Conservation (phyloP, 2,888 invertebrate species). For the Fragum sueziense region DNA sequence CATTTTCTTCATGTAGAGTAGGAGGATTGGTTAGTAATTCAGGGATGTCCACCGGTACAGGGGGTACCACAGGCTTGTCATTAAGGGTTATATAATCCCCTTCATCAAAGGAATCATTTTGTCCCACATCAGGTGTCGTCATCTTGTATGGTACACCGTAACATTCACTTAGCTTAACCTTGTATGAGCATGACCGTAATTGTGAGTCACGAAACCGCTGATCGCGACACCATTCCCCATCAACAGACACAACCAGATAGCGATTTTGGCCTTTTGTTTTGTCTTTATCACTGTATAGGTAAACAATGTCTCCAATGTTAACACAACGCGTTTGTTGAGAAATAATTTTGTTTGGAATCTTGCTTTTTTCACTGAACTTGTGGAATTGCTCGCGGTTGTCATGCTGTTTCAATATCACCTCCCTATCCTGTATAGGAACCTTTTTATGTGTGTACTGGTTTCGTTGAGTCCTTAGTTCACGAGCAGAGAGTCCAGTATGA, state of each 20-base stretch:
- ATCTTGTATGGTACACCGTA: not conserved
- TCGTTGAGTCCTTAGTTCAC: conserved; percentile 61
- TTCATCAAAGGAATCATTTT: not conserved
- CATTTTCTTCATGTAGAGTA: not conserved
- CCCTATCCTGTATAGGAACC: conserved; percentile 13
- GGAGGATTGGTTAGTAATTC: not conserved
- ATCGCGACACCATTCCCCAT: conserved; percentile 21
- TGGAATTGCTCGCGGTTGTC: not conserved
- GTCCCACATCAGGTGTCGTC: not conserved
- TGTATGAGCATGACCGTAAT: conserved; percentile 12
- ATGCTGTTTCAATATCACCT: conserved; percentile 2
- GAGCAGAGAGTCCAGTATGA: conserved; percentile 49
- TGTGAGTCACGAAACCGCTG: conserved; percentile 15
- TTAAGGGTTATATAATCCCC: not conserved
- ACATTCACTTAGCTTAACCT: conserved; percentile 15
- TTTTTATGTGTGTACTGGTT: conserved; percentile 56
- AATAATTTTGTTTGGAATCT: no score
- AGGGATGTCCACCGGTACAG: not conserved
- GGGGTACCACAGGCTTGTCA: not conserved
- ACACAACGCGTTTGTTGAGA: not conserved
- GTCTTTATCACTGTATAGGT: conserved; percentile 5
- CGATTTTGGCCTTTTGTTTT: not conserved
- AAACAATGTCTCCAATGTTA: conserved; percentile 7
- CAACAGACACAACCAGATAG: conserved; percentile 14
- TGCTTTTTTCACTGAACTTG: conserved; percentile 1